Conservation (phyloP, 2,888 invertebrate species). For the Spisula subtruncata region DNA sequence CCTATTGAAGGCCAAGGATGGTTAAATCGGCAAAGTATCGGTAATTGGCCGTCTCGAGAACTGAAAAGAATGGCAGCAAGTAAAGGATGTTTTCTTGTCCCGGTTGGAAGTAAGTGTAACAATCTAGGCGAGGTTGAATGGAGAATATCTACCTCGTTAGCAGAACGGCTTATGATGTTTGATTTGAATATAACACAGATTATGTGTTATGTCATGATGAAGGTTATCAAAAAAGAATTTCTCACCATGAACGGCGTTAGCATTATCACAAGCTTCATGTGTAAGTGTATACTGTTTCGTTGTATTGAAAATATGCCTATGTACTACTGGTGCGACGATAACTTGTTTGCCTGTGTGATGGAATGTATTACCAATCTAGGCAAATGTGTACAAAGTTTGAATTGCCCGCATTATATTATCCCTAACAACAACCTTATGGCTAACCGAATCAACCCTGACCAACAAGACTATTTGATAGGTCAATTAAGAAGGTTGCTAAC, state of each 20-base stretch:
- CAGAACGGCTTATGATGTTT: conserved; percentile 12
- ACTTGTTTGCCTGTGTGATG: not conserved
- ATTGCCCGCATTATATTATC: conserved; percentile 26
- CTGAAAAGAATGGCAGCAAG: not conserved
- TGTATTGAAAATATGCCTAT: not conserved
- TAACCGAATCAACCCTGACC: not conserved
- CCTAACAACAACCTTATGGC: conserved; percentile 20
- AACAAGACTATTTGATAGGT: not conserved
- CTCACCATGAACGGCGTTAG: not conserved
- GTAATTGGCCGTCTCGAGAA: conserved; percentile 4
- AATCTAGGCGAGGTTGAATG: not conserved
- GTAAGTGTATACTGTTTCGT: not conserved
- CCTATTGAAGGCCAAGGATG: not conserved
- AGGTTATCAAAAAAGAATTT: not conserved
- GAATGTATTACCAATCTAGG: not conserved
- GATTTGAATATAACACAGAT: conserved; percentile 14
- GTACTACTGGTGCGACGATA: not conserved
- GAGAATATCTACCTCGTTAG: conserved; percentile 26
- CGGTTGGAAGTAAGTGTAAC: conserved; percentile 18
- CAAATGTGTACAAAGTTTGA: not conserved
- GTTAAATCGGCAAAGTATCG: no score
- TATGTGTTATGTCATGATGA: conserved; percentile 3
- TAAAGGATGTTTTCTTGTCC: conserved; percentile 22
- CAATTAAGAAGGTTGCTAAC: not conserved
- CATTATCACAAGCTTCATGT: not conserved